phyloP scores from a whole-genome alignment of 2,113 vertebrate genomes.

The Sitta europaea region DNA sequence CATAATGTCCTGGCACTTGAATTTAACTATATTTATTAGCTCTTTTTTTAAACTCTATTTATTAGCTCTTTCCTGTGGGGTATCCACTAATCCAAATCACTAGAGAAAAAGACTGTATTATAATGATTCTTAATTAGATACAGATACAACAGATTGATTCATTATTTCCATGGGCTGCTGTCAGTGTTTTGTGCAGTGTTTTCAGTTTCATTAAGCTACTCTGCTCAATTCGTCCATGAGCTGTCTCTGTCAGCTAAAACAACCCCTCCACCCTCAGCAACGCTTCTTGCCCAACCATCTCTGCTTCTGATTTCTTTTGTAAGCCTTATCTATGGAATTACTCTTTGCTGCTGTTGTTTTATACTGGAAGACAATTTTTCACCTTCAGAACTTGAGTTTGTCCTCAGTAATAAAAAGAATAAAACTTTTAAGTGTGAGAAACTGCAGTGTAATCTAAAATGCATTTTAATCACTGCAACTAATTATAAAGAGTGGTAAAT shows the following conservation, averaged over 20 bases:
- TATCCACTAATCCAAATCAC: constrained; percentile 16
- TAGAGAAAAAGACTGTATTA: constrained; percentile 31
- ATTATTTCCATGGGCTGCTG: constrained; percentile 55
- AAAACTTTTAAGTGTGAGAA: constrained; percentile 2
- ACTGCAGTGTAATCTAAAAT: constrained; percentile 50
- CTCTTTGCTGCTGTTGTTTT: background rate
- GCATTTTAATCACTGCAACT: constrained; percentile 56
- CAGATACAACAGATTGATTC: constrained; percentile 60
- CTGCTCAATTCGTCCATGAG: background rate
- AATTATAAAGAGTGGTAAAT: constrained; percentile 65
- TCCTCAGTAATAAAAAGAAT: background rate
- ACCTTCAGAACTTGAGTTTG: background rate
- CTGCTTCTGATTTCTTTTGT: background rate
- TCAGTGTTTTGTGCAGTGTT: background rate
- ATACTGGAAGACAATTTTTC: background rate
- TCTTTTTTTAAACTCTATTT: background rate
- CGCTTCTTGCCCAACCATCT: background rate
- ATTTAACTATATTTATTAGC: background rate
- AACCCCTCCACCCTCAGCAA: background rate
- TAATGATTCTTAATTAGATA: constrained; percentile 67
- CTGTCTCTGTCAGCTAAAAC: constrained; percentile 26
- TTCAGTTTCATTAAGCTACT: constrained; percentile 30
- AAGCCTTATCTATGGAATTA: background rate
- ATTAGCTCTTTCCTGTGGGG: constrained; percentile 16
- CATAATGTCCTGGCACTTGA: background rate